Evolutionary conservation across 2,797 vertebrate genomes (phyloP), one percentile per base, ranked within the genome.

Genomic region (Telmatherina bonti): DNA sequence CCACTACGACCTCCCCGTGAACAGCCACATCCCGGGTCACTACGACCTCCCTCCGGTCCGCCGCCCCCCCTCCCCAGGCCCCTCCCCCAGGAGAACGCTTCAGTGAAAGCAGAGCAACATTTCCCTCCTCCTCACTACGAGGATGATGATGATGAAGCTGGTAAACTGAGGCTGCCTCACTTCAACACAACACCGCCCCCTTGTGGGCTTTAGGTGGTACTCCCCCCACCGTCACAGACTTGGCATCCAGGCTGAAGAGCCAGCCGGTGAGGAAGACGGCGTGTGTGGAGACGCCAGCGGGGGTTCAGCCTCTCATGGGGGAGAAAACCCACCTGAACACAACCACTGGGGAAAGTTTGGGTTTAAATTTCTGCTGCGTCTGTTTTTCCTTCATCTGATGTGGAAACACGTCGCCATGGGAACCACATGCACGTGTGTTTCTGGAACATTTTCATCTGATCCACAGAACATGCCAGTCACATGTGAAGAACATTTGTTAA

Each of bases 1-100:
- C 89, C 96, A 97, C 89, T 99, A 99, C 0, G 97, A 98, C 90
- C 95, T 97, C 10, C 97, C 97, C 0, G 96, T 97, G 78, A 97
- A 98, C 94, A 99, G 97, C 92, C 97, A 98, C 93, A 96, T 99
- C 90, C 97, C 96, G 0, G 92, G 95, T 62, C 97, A 98, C 93
- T 99, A 99, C 0, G 97, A 99, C 71, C 84, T 99, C 83, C 97
- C 96, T 0, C 97, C 97, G 0, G 80, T 95, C 10, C 96, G 96
- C 63, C 93, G 93, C 1, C 95, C 96, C 96, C 96, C 96, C 0
- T 93, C 92, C 0, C 90, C 93, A 2, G 94, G 96, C 0, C 95
- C 96, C 0, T 92, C 91, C 0, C 89, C 92, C 61, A 87, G 93
- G 67, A 92, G 85, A 64, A 90, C 92, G 57, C 91, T 87, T 18